Evolutionary conservation across 2,113 vertebrate species (phyloP).

Genomic region (Psophia crepitans): DNA sequence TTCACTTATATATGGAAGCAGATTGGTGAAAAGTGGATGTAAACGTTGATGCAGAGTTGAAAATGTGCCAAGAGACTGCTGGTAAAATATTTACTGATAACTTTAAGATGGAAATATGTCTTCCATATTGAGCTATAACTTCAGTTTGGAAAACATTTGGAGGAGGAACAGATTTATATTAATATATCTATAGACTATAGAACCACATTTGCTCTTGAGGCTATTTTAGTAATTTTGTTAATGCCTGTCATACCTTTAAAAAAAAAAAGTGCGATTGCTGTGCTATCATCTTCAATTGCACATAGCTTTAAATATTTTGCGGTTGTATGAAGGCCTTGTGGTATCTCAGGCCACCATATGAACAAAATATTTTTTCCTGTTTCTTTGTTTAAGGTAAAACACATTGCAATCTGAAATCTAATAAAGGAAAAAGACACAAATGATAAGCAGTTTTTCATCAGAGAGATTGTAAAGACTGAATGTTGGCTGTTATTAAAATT

Average conservation of each 20-base stretch:
- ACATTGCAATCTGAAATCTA: background rate
- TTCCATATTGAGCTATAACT: constrained; percentile 61
- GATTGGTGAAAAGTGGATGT: constrained; percentile 23
- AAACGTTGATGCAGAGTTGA: constrained; percentile 35
- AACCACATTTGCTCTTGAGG: background rate
- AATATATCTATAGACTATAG: background rate
- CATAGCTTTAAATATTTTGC: background rate
- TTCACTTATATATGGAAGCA: background rate
- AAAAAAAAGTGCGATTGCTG: background rate
- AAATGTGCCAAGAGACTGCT: constrained; percentile 33
- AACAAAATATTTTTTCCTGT: background rate
- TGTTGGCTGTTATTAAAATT: background rate
- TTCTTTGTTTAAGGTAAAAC: background rate
- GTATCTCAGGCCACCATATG: background rate
- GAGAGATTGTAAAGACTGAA: background rate
- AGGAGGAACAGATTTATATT: constrained; percentile 20
- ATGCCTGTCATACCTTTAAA: background rate
- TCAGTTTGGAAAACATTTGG: constrained; percentile 13
- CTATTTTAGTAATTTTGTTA: background rate
- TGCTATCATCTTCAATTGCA: background rate
- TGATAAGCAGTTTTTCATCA: constrained; percentile 1
- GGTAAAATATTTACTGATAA: constrained; percentile 68
- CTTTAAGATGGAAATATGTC: constrained; percentile 55
- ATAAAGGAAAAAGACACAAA: background rate
- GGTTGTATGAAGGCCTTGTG: background rate